These are phyloP conservation scores for Myotis brandtii DNA, from an alignment of 2,113 vertebrate genomes.

Conservation along the genomic window DNA sequence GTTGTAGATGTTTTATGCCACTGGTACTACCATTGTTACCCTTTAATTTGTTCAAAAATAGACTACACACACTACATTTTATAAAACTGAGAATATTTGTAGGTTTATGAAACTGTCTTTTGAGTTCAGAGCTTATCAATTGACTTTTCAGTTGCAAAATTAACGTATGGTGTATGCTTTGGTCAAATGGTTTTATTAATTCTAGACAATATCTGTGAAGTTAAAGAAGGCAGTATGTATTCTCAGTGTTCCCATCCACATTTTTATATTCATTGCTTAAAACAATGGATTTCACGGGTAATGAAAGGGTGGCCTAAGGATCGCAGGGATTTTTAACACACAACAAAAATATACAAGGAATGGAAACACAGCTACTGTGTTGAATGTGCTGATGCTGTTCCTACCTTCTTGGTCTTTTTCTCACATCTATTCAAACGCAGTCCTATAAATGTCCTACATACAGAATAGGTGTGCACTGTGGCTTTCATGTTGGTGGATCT, in stretches of 20 bases:
- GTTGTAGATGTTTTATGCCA: background rate
- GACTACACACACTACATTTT: background rate
- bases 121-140: background rate
- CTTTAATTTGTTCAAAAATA: background rate
- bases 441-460: background rate
- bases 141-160: background rate
- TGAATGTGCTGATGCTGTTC: background rate
- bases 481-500: background rate
- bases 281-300: background rate
- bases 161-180: background rate
- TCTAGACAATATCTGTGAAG: background rate
- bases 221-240: background rate
- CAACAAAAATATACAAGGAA: background rate
- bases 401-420: background rate
- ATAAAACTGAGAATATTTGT: background rate
- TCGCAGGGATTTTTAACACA: background rate
- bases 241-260: background rate
- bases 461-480: background rate
- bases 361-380: background rate
- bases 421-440: background rate
- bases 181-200: background rate
- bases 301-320: background rate
- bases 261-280: background rate
- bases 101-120: background rate
- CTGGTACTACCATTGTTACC: background rate